Base-by-base conservation (phyloP, 2,113 vertebrate genomes). In the Scophthalmus maximus region DNA sequence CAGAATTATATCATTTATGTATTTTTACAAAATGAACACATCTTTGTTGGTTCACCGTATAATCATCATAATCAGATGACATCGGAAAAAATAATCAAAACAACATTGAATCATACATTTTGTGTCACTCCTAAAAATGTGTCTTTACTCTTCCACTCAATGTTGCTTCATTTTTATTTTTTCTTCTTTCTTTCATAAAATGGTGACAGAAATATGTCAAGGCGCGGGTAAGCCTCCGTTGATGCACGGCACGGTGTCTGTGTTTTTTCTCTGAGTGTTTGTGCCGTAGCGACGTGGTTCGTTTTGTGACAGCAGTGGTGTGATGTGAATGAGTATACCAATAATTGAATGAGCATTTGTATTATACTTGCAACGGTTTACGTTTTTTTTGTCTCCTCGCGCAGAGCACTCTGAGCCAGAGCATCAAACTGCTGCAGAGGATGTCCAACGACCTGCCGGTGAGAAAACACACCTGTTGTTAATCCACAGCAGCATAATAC, bases 161-260 rank as follows among this genome's bases (percentile, higher is more conserved):
- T 40, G 67, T 56, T n/a, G 18, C 26, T 46, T 27, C 17, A 47
- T 49, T 62, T 58, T 60, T 68, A 25, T 57, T 22, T 44, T 44
- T 11, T 38, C 64, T 26, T 25, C 67, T n/a, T 44, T 61, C 55
- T 20, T 69, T 49, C 18, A 81, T 91, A 80, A 73, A 91, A 89
- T 91, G 93, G 85, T 91, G 92, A 91, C 93, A 94, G 96, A 96
- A 95, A 94, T 95, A 94, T 82, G 91, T 95, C 91, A 93, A 91
- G 92, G 94, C 93, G 38, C 93, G 94, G 94, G 94, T 95, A 94
- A 95, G 95, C 71, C 30, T 42, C 61, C 53, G 81, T 79, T 4
- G 2, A 51, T 63, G 22, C 26, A n/a, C 51, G 32, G 61, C 55
- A 9, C 15, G 23, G 23, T 74, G 47, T 56, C 38, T 7, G 46